phyloP scores from a whole-genome alignment of 2,888 invertebrate species.

The Apotomis betuletana region DNA sequence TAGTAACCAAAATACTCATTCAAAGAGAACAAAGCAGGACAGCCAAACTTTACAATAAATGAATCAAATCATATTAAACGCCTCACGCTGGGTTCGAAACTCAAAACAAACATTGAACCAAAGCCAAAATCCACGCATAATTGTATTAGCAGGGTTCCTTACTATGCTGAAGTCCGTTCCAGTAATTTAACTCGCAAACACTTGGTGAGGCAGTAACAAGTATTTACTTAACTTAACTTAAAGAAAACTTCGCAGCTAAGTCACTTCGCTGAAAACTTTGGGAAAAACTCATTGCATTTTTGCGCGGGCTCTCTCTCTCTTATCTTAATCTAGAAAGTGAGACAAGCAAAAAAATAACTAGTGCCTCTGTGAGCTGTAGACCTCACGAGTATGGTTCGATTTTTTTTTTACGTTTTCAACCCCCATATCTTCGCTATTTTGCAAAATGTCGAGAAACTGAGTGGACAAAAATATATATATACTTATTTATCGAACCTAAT shows the following conservation, averaged over 20 bases:
- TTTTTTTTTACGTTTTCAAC: too few species aligned
- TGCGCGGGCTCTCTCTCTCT: too few species aligned
- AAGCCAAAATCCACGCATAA: slow-evolving; percentile 19
- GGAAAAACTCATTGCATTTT: neutral
- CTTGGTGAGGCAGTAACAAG: slow-evolving; percentile 5
- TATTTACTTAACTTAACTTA: slow-evolving; percentile 5
- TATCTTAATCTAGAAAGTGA: too few species aligned
- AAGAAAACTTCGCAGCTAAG: slow-evolving; percentile 11
- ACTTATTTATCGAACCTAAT: too few species aligned
- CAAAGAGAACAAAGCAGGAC: too few species aligned
- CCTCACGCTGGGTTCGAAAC: slow-evolving; percentile 8
- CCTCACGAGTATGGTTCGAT: too few species aligned
- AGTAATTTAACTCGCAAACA: slow-evolving; percentile 24
- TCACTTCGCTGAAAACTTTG: neutral
- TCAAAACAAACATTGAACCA: slow-evolving; percentile 25
- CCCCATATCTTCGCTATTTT: too few species aligned
- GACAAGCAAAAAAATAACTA: too few species aligned
- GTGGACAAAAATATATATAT: too few species aligned
- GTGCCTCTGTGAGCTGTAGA: too few species aligned
- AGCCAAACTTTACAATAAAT: neutral
- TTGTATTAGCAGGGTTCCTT: slow-evolving; percentile 26
- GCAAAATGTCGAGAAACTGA: too few species aligned
- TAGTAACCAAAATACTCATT: too few species aligned
- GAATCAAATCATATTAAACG: neutral
- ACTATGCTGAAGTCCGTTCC: slow-evolving; percentile 9